Evolutionary conservation across 2,888 invertebrate genomes (phyloP).

Genomic region (Polyommatus icarus): DNA sequence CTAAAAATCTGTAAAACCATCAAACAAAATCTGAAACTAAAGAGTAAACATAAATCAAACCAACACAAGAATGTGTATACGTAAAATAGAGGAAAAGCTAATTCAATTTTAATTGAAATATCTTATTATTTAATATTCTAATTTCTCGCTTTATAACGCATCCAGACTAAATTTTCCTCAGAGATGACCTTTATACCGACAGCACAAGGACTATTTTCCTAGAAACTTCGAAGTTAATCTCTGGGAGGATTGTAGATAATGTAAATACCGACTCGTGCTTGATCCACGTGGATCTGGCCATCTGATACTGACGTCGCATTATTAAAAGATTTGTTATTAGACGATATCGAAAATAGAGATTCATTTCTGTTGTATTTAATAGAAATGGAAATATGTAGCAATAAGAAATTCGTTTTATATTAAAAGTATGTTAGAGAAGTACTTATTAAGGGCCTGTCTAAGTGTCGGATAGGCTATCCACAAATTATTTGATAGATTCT

Average conservation of each 20-base stretch:
- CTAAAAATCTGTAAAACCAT: too few relatives aligned
- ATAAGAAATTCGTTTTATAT: neutral
- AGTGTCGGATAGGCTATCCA: too few relatives aligned
- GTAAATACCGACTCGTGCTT: neutral
- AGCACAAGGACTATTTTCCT: neutral
- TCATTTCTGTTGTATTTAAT: neutral
- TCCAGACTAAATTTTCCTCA: too few relatives aligned
- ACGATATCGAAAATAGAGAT: neutral
- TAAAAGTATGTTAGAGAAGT: too few relatives aligned
- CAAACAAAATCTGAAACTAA: neutral
- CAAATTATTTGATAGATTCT: too few relatives aligned
- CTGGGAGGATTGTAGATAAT: neutral
- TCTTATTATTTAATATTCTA: neutral
- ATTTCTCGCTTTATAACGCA: neutral
- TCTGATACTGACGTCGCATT: neutral
- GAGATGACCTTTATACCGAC: neutral
- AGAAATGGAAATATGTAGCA: neutral
- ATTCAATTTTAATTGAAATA: neutral
- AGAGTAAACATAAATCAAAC: neutral
- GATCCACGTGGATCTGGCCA: neutral
- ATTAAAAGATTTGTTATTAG: neutral
- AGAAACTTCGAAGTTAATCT: neutral
- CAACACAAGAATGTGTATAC: neutral
- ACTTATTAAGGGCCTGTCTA: too few relatives aligned
- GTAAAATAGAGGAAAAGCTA: too few relatives aligned